Conservation (phyloP, 1,140 invertebrate genomes). For the Drosophila ohnishii region DNA sequence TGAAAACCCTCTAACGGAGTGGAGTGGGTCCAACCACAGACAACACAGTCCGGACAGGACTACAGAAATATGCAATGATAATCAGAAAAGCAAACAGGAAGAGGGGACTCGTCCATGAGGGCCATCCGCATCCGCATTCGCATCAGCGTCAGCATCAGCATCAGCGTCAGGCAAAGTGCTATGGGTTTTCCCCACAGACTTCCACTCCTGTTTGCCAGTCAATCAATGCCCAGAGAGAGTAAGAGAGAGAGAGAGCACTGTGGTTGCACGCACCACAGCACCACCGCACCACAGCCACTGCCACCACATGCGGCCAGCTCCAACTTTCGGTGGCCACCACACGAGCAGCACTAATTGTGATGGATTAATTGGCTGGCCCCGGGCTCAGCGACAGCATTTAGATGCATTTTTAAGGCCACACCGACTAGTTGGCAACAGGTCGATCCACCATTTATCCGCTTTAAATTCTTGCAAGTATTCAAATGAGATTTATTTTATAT, state of each 20-base stretch:
- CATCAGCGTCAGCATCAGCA: conserved; percentile 4
- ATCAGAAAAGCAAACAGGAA: conserved; percentile 64
- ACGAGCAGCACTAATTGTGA: conserved; percentile 36
- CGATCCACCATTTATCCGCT: neutral
- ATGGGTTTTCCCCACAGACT: conserved; percentile 9
- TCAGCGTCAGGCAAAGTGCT: conserved; percentile 7
- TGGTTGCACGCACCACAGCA: conserved; percentile 6
- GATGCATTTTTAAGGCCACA: conserved; percentile 29
- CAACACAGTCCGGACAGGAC: conserved; percentile 17
- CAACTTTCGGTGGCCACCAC: neutral
- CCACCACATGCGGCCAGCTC: neutral
- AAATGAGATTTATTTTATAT: neutral
- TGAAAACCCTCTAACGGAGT: conserved; percentile 11
- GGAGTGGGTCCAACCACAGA: conserved; percentile 10
- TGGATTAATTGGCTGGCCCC: conserved; percentile 38
- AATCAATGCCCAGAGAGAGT: conserved; percentile 39
- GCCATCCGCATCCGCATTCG: conserved; percentile 16
- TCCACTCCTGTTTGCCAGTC: conserved; percentile 41
- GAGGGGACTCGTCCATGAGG: conserved; percentile 27
- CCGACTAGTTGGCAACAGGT: conserved; percentile 6
- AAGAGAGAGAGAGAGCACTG: conserved; percentile 5
- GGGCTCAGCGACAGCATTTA: conserved; percentile 8
- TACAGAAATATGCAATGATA: conserved; percentile 62
- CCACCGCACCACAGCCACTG: conserved; percentile 5
- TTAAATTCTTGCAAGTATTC: neutral